Evolutionary conservation across 2,888 invertebrate genomes (phyloP).

Genomic region (Mesorhabditis spiculigera): DNA sequence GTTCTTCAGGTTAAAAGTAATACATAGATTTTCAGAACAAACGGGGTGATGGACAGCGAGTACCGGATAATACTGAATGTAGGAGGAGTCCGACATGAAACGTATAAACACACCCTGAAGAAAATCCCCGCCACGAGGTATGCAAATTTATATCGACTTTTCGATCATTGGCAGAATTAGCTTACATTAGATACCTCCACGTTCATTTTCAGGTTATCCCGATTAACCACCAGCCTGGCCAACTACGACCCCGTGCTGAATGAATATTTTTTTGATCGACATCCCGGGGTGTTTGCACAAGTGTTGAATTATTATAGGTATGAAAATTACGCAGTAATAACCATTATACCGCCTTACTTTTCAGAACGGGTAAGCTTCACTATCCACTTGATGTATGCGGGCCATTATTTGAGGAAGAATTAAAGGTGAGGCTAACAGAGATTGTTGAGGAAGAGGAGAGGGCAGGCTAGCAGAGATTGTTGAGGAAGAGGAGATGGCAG

Average conservation of each 20-base stretch:
- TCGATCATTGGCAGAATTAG: conserved; percentile 11
- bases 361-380: conserved; percentile 79
- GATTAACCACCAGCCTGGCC: conserved; percentile 87
- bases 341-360: too few relatives aligned
- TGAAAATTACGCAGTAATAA: neutral
- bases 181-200: neutral
- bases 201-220: conserved; percentile 44
- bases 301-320: conserved; percentile 82
- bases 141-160: conserved; percentile 7
- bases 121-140: conserved; percentile 83
- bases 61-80: conserved; percentile 92
- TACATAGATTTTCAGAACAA: neutral
- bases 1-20: neutral
- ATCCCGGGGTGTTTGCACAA: conserved; percentile 82
- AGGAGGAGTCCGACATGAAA: conserved; percentile 86
- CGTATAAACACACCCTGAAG: conserved; percentile 70
- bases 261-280: conserved; percentile 93
- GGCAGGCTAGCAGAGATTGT: too few relatives aligned
- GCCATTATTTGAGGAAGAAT: conserved; percentile 94
- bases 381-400: conserved; percentile 99
- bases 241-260: conserved; percentile 98
- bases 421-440: conserved; percentile 71
- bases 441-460: too few relatives aligned
- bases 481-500: too few relatives aligned
- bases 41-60: conserved; percentile 53